Base-by-base conservation (phyloP, 1,140 invertebrate species). In the Drosophila tsacasi region DNA sequence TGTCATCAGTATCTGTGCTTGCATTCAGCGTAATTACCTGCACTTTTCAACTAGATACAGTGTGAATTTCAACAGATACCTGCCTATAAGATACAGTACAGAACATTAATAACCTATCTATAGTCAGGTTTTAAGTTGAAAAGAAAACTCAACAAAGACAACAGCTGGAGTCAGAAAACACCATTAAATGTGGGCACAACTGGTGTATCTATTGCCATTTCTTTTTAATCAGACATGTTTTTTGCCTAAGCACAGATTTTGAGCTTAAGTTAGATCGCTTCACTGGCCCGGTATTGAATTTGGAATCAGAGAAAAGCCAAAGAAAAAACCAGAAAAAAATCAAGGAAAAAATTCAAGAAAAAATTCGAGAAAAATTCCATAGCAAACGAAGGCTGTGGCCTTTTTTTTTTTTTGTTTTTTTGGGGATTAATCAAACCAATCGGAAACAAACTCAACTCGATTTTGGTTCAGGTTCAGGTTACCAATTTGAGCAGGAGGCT, bases 341-440 rank as follows among this genome's bases (percentile, higher is more conserved):
- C 3, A 23, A 49, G 12, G 12, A 30, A 42, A 32, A 4, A 32
- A 8, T 17, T 19, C 23, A 47, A 2, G 9, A 5, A 19, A 8
- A 32, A 42, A 32, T 19, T 25, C 2, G 13, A 27, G 13, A 32
- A 44, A 44, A 4, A 25, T 8, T 17, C 27, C 27, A 66, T 23
- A 46, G 5, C 35, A 21, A 47, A 50, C 27, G 23, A 44, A 52
- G 64, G 37, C 39, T 30, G 23, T 19, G 7, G 21, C 21, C 1
- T 30, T 37, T 27, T 35, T 35, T 35, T 5, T 0, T 25, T 23
- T 23, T 12, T 12, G 2, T 3, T 23, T 55, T 46, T 46, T 55
- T 47, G 5, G 19, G 64, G 64, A 37, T 71, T 71, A 68, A 71
- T 68, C 49, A 63, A 68, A 68, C 67, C 67, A 71, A 71, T 25